These are phyloP conservation scores for Agrotis exclamationis DNA, from an alignment of 2,888 invertebrate species.

Conservation along the genomic window DNA sequence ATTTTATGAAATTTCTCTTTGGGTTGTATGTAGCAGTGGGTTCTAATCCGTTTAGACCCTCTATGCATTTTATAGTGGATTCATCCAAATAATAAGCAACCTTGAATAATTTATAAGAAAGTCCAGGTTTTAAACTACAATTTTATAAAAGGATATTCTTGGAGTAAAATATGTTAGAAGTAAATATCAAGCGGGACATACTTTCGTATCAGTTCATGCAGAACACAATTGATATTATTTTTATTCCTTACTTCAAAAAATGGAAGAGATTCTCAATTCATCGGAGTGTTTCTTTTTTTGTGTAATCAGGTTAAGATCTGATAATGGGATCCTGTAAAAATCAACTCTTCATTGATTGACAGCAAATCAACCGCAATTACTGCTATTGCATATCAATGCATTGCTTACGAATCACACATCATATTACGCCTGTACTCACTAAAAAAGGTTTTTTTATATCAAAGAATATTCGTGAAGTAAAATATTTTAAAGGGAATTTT, in stretches of 20 bases:
- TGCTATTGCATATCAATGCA: no score
- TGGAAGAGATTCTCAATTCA: no score
- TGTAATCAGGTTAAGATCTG: no score
- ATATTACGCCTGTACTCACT: no score
- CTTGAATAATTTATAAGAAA: slow-evolving; percentile 13
- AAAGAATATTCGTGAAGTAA: not conserved
- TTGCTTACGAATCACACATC: no score
- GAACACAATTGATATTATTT: no score
- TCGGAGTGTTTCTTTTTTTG: no score
- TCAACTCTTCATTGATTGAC: no score
- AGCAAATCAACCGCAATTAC: no score
- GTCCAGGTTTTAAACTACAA: not conserved
- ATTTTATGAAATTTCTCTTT: slow-evolving; percentile 14
- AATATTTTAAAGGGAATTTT: not conserved
- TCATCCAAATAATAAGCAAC: slow-evolving; percentile 26
- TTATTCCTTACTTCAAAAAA: no score
- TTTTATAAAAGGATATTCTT: not conserved
- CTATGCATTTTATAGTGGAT: slow-evolving; percentile 35
- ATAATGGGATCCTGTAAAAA: no score
- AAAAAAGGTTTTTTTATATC: not conserved
- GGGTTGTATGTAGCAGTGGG: not conserved
- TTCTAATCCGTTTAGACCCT: slow-evolving; percentile 17
- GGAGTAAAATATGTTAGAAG: not conserved
- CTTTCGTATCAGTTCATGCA: not conserved
- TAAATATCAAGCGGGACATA: no score